Base-by-base conservation (phyloP, 2,888 invertebrate species). In the Caenorhabditis macrosperma region DNA sequence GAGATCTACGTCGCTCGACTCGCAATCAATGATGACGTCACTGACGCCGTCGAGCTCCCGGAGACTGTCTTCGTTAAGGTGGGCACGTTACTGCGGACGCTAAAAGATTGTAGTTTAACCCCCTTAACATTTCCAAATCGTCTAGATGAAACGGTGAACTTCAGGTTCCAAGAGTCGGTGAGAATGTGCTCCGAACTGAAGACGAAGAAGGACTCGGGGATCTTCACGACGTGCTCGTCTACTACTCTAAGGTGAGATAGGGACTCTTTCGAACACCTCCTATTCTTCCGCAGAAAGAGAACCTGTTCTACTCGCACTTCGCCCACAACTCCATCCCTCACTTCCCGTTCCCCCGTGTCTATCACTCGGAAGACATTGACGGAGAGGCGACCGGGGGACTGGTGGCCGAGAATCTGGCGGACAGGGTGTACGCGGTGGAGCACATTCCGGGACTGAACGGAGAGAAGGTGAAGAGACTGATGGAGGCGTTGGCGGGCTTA, bases 261-360 rank as follows among this genome's bases (percentile, higher is more conserved):
- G 33, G 6, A 15, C 7, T 20, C 38, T 10, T 22, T n/a, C 9
- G 26, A n/a, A 46, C 20, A 24, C 10, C 44, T n/a, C 55, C 24
- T 24, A 15, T 26, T n/a, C 7, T 26, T 41, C 26, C 50, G 1
- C 59, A 71, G 78, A 63, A 61, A 44, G 78, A 78, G 26, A 71
- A 69, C 60, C 46, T 64, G n/a, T 78, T 78, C 71, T 71, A 78
- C 71, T 28, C 64, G 6, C 50, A 60, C 41, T 69, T 71, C 12
- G 20, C 33, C 1, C 20, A 66, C 52, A n/a, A 17, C 2, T 24
- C 57, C 1, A 71, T 78, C 20, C 66, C 78, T 1, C 41, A 71
- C 12, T 78, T 78, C 28, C 78, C 78, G 12, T 46, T 64, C 6
- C 57, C 78, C 5, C 30, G 52, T 15, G 66, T 78, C 20, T 78